These are phyloP conservation scores for Triplophysa bombifrons DNA, from an alignment of 2,797 vertebrate genomes.

Conservation along the genomic window DNA sequence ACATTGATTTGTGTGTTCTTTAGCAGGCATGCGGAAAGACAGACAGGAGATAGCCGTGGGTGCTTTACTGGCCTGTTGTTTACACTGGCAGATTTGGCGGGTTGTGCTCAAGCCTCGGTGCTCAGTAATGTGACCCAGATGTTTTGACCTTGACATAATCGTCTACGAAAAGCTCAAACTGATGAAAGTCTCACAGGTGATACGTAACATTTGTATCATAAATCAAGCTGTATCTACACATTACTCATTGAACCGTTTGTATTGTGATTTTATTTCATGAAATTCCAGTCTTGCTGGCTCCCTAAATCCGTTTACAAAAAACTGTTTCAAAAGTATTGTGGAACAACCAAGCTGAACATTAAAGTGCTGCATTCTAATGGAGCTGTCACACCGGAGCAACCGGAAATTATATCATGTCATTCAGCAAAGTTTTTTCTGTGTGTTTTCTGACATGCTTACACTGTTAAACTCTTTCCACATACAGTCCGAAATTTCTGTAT, in stretches of 20 bases:
- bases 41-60: constrained; percentile 28
- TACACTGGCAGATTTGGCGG: constrained; percentile 29
- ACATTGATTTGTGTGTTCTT: constrained; percentile 35
- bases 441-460: too few species aligned
- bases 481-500: too few species aligned
- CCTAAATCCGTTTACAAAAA: not conserved
- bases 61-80: constrained; percentile 32
- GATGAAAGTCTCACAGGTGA: not conserved
- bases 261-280: not conserved
- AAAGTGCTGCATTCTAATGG: too few species aligned
- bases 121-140: constrained; percentile 62
- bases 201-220: not conserved
- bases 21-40: constrained; percentile 22
- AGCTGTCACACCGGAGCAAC: too few species aligned
- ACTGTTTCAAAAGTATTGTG: too few species aligned
- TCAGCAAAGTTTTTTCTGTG: too few species aligned
- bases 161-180: not conserved
- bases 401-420: too few species aligned
- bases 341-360: too few species aligned
- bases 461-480: too few species aligned
- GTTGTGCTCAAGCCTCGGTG: constrained; percentile 8
- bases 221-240: not conserved
- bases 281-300: not conserved
- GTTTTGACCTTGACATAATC: constrained; percentile 38
- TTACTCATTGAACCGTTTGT: not conserved